Evolutionary conservation across 2,888 invertebrate species (phyloP).

Genomic region (Troilus luridus): DNA sequence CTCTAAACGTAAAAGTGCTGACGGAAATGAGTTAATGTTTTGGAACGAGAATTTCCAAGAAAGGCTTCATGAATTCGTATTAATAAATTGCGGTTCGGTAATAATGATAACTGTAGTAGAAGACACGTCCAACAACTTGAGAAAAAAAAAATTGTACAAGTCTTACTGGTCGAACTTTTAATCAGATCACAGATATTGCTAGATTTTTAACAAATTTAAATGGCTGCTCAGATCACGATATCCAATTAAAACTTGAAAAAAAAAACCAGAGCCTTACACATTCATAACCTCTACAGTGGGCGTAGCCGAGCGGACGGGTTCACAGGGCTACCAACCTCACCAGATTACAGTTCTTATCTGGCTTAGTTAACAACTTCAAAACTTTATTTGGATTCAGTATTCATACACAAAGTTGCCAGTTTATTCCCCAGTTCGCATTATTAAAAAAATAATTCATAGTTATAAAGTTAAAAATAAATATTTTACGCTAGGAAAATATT

Average conservation of each 20-base stretch:
- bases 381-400: not conserved
- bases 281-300: constrained; percentile 34
- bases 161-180: not conserved
- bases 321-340: constrained; percentile 47
- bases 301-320: constrained; percentile 37
- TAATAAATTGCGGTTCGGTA: not conserved
- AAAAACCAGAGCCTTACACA: constrained; percentile 37
- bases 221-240: constrained; percentile 40
- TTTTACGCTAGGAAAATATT: not conserved
- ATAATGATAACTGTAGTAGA: not conserved
- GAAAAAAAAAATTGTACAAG: not conserved
- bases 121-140: not conserved
- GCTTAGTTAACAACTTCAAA: not conserved
- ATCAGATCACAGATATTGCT: not conserved
- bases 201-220: constrained; percentile 47
- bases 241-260: constrained; percentile 38
- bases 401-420: not conserved
- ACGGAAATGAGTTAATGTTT: too few relatives aligned
- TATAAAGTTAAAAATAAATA: not conserved
- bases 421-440: not conserved
- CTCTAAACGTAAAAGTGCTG: too few relatives aligned
- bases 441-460: not conserved
- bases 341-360: not conserved
- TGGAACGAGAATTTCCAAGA: too few relatives aligned
- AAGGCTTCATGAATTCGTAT: too few relatives aligned